phyloP scores from a whole-genome alignment of 1,140 invertebrate genomes.

The Pantala flavescens region DNA sequence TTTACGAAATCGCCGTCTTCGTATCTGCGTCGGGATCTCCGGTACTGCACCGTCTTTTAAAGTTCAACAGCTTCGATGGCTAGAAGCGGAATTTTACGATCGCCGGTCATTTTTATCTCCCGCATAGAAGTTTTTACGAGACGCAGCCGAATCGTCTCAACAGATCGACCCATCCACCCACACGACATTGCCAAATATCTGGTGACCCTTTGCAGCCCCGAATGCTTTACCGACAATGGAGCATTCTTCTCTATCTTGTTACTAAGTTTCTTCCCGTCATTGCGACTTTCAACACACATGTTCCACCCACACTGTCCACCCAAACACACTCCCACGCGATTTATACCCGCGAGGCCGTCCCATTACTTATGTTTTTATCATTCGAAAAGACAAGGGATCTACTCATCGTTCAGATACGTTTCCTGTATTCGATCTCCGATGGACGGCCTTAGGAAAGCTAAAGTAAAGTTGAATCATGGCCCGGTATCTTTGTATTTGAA shows the following conservation, averaged over 20 bases:
- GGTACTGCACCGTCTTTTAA: background rate
- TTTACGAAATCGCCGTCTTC: too few relatives aligned
- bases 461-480: too few relatives aligned
- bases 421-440: too few relatives aligned
- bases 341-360: background rate
- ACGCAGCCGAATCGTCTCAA: background rate
- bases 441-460: too few relatives aligned
- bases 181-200: background rate
- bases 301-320: background rate
- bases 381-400: too few relatives aligned
- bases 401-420: too few relatives aligned
- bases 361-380: background rate
- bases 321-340: background rate
- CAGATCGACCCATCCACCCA: background rate
- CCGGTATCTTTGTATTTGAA: too few relatives aligned
- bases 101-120: background rate
- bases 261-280: background rate
- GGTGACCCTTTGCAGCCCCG: background rate
- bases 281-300: background rate
- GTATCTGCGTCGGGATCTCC: too few relatives aligned
- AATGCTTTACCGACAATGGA: background rate
- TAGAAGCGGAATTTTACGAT: background rate
- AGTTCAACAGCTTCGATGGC: background rate
- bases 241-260: background rate
- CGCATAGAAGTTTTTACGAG: background rate